These are phyloP conservation scores for Drosophila varians DNA, from an alignment of 1,140 invertebrate genomes.

Conservation along the genomic window DNA sequence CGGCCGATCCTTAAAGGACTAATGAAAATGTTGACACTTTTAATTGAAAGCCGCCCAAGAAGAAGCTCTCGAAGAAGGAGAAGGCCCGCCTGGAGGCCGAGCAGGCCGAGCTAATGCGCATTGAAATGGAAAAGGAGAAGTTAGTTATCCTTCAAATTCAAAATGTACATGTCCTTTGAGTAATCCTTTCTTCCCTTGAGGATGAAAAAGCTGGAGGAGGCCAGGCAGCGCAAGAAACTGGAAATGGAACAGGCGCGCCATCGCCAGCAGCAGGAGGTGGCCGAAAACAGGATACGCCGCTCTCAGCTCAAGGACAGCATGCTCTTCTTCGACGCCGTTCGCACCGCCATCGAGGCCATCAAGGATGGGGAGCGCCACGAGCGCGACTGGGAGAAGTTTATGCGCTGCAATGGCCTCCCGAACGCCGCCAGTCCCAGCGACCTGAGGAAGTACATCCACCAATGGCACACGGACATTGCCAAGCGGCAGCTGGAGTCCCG, in stretches of 20 bases:
- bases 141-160: too few relatives aligned
- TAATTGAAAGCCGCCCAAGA: constrained; percentile 70
- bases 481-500: constrained; percentile 83
- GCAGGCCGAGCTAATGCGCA: constrained; percentile 81
- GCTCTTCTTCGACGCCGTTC: constrained; percentile 66
- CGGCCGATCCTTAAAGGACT: neutral
- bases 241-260: constrained; percentile 82
- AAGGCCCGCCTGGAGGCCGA: constrained; percentile 83
- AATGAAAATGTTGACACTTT: constrained; percentile 11
- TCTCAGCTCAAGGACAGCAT: constrained; percentile 72
- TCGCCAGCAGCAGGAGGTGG: constrained; percentile 73
- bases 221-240: constrained; percentile 75
- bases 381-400: constrained; percentile 86
- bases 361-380: constrained; percentile 63
- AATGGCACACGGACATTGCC: constrained; percentile 85
- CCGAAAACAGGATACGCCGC: constrained; percentile 71
- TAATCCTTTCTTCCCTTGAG: constrained; percentile 35
- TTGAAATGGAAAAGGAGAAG: constrained; percentile 84
- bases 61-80: constrained; percentile 84
- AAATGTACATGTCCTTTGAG: too few relatives aligned
- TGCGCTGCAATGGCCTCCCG: constrained; percentile 87
- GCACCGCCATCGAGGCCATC: constrained; percentile 64
- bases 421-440: constrained; percentile 85
- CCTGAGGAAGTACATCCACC: constrained; percentile 87
- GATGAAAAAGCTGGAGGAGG: constrained; percentile 79